phyloP scores from a whole-genome alignment of 1,140 invertebrate genomes.

The Popillia japonica region DNA sequence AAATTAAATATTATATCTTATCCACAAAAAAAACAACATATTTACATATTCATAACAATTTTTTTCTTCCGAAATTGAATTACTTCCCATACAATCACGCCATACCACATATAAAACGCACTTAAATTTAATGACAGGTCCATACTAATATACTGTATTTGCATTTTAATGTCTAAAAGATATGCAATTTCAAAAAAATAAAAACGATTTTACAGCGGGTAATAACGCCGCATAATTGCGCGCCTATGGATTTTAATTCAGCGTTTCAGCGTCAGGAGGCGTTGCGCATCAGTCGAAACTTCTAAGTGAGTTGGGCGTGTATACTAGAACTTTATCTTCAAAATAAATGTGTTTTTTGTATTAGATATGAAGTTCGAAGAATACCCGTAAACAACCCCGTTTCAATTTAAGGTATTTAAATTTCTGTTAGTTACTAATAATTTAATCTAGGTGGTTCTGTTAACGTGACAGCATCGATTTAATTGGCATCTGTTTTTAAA shows the following conservation, averaged over 20 bases:
- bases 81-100: too few species aligned
- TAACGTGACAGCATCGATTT: slow-evolving; percentile 29
- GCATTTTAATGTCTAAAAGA: too few species aligned
- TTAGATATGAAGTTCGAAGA: slow-evolving; percentile 41
- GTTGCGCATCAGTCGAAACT: slow-evolving; percentile 44
- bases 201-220: neutral
- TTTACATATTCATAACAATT: too few species aligned
- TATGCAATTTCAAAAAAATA: too few species aligned
- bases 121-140: too few species aligned
- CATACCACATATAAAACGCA: too few species aligned
- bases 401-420: slow-evolving; percentile 35
- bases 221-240: slow-evolving; percentile 24
- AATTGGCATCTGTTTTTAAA: slow-evolving; percentile 46
- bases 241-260: slow-evolving; percentile 1
- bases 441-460: neutral
- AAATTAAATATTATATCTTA: too few species aligned
- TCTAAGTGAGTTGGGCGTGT: slow-evolving; percentile 48
- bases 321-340: slow-evolving; percentile 42
- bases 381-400: slow-evolving; percentile 28
- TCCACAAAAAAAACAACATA: too few species aligned
- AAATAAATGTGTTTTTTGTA: slow-evolving; percentile 46
- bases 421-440: neutral
- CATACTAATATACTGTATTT: too few species aligned
- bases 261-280: slow-evolving; percentile 34
- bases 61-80: too few species aligned